Base-by-base conservation (phyloP, 1,140 invertebrate species). In the Aphaenogaster rudis region DNA sequence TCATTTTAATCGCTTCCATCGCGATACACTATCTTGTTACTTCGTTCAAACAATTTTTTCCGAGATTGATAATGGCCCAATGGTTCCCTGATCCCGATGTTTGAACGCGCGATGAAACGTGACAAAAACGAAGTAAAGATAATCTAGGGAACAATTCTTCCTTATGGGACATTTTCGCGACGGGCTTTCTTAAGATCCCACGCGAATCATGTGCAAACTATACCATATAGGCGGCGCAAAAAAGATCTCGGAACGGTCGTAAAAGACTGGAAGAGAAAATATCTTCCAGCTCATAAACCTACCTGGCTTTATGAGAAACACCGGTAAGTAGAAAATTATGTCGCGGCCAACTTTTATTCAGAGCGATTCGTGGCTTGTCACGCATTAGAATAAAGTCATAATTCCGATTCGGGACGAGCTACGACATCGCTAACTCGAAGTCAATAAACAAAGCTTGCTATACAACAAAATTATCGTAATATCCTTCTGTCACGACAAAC, bases 231-330 rank as follows among this genome's bases (percentile, higher is more conserved):
- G 17, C 11, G n/a, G 13, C 3, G 48, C 33, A 33, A 63, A 81
- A 76, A 87, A 76, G 33, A 15, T 61, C 77, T 86, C 77, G 39
- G 6, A 42, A n/a, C 52, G 54, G 1, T 57, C 80, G 13, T 66
- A 88, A 76, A 76, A 87, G 48, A 9, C 67, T 42, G 3, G 59
- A 42, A 66, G 59, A 50, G 67, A 50, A 77, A 78, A 78, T 50
- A 80, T 77, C 63, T 69, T 84, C 48, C 33, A 64, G 15, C 71
- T 72, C 78, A 52, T 87, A 88, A 88, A 87, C 21, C 69, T n/a
- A 21, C n/a, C 13, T 63, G 39, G 8, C 28, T 84, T 88, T 87
- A 71, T 15, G 63, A 64, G 39, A 48, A 17, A 5, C 36, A 33
- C 21, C 15, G 39, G 48, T 64, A 15, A 4, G 1, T 57, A 42